phyloP scores from a whole-genome alignment of 37 sponge, comb jelly and placozoan genomes.

The Haliclona indistincta region DNA sequence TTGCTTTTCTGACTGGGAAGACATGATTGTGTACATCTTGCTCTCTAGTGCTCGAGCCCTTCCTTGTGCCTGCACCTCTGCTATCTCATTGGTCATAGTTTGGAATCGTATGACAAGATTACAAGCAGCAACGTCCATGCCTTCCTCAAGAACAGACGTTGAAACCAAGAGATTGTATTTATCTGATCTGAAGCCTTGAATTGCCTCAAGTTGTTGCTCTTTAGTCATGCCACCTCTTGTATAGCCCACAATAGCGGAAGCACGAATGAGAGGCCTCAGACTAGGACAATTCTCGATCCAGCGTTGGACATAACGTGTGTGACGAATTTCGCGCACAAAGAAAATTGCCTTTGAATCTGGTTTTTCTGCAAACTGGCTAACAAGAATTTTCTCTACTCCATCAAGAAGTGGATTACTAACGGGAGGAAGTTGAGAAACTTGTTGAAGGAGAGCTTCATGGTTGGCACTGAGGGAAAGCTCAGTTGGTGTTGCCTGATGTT shows the following conservation, averaged over 20 bases:
- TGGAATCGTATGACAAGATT: slow-evolving; percentile 84
- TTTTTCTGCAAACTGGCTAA: not conserved
- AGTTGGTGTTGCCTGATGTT: not conserved
- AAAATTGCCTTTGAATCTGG: slow-evolving; percentile 36
- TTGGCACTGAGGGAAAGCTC: too few relatives aligned
- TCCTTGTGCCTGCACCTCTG: slow-evolving; percentile 72
- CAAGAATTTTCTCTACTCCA: slow-evolving; percentile 9
- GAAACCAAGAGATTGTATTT: slow-evolving; percentile 84
- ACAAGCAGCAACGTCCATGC: slow-evolving; percentile 91
- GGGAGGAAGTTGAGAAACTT: not conserved
- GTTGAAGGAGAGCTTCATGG: too few relatives aligned
- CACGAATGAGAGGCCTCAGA: not conserved
- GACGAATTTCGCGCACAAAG: slow-evolving; percentile 51
- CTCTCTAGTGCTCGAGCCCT: slow-evolving; percentile 61
- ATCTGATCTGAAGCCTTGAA: slow-evolving; percentile 75
- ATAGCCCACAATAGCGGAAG: not conserved
- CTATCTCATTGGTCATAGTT: slow-evolving; percentile 74
- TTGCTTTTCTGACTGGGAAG: not conserved
- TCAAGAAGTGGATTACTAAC: slow-evolving; percentile 42
- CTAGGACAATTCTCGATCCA: slow-evolving; percentile 16
- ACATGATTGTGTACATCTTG: not conserved
- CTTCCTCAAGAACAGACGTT: slow-evolving; percentile 92
- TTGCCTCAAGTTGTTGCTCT: slow-evolving; percentile 55
- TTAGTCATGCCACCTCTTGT: slow-evolving; percentile 50
- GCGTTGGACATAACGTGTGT: not conserved